Conservation (phyloP, 2,797 vertebrate genomes). For the Cynopterus sphinx region DNA sequence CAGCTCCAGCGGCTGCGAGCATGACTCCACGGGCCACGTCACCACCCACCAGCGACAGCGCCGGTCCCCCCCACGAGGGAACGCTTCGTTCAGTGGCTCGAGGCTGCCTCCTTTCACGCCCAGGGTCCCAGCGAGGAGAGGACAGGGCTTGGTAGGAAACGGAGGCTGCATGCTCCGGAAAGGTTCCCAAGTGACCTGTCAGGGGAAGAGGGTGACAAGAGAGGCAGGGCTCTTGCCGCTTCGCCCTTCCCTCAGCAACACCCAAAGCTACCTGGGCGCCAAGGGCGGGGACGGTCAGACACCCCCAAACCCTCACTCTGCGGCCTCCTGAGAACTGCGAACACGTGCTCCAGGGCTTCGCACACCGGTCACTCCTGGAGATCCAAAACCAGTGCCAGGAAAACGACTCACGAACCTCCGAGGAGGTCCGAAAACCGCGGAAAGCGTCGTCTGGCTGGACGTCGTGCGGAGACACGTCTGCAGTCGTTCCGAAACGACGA, state of each 20-base stretch:
- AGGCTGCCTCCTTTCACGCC: not conserved
- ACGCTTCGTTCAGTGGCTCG: not conserved
- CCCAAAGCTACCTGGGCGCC: not conserved
- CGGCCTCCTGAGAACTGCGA: not conserved
- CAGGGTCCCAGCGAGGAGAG: not conserved
- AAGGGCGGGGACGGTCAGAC: conserved; percentile 3
- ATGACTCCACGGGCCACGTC: no score
- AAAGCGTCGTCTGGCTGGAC: no score
- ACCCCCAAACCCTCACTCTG: conserved; percentile 25
- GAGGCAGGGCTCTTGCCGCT: not conserved
- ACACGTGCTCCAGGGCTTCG: not conserved
- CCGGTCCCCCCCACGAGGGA: not conserved
- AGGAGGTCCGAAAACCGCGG: no score
- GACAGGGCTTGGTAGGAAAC: not conserved
- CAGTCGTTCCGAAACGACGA: no score
- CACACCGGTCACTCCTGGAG: not conserved
- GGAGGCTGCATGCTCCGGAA: not conserved
- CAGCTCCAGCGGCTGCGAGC: no score
- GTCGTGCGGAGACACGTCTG: no score
- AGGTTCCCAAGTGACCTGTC: not conserved
- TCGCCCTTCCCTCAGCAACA: not conserved
- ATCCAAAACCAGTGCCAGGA: conserved; percentile 7
- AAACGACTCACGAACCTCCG: not conserved
- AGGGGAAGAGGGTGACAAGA: not conserved
- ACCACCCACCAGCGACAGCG: no score